A percentile compares a stretch with the other conserved stretches of the same genome.
phyloP scores from a whole-genome alignment of 2,797 vertebrate genomes.

The Periparus ater region DNA sequence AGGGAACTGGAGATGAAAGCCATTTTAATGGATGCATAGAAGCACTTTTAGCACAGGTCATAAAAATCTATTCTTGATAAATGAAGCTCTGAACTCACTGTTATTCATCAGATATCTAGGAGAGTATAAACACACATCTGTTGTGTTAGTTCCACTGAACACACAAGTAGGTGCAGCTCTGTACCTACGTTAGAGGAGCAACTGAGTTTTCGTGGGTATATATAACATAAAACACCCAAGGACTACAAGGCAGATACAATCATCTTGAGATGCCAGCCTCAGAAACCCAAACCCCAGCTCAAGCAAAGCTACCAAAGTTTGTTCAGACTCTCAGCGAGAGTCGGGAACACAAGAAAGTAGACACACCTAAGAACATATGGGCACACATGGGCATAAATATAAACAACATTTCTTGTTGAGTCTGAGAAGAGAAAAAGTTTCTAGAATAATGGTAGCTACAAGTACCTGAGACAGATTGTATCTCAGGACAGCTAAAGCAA shows the following conservation, averaged over 20 bases:
- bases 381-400: not conserved
- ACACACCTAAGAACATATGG: not conserved
- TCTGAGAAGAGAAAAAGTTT: not conserved
- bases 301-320: not conserved
- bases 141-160: not conserved
- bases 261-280: not conserved
- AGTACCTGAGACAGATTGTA: not conserved
- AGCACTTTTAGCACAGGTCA: not conserved
- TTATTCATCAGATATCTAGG: not conserved
- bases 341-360: not conserved
- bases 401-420: not conserved
- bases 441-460: not conserved
- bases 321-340: fast-evolving
- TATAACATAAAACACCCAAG: not conserved
- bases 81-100: not conserved
- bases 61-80: not conserved
- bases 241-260: not conserved
- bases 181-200: not conserved
- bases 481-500: not conserved
- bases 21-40: not conserved
- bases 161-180: not conserved
- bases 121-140: not conserved
- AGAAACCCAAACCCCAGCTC: not conserved
- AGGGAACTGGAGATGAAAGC: not conserved
- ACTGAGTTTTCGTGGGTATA: not conserved